phyloP scores from a whole-genome alignment of 2,113 vertebrate species.

The Thunnus thynnus region DNA sequence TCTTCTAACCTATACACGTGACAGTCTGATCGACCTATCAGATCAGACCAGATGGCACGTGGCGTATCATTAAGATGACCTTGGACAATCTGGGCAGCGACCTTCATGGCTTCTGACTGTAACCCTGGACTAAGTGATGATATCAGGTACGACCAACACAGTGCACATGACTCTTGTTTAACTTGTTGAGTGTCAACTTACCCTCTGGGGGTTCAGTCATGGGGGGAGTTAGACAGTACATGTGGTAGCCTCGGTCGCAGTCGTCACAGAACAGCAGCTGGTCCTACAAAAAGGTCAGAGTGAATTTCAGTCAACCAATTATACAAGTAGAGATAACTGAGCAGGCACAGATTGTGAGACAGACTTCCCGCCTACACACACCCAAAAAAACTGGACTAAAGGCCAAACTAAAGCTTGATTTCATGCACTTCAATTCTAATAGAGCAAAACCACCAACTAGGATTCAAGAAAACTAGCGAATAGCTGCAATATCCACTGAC shows the following conservation, averaged over 20 bases:
- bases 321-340: not conserved
- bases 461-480: too few species aligned
- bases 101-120: not conserved
- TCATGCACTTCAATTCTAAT: too few species aligned
- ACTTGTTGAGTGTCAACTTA: slow-evolving; percentile 64
- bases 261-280: slow-evolving; percentile 95
- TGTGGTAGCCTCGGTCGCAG: slow-evolving; percentile 95
- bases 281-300: slow-evolving; percentile 81
- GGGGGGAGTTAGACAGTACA: slow-evolving; percentile 94
- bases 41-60: not conserved
- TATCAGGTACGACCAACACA: too few species aligned
- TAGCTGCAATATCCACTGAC: too few species aligned
- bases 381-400: too few species aligned
- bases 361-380: not conserved
- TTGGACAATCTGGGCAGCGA: not conserved
- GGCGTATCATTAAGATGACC: not conserved
- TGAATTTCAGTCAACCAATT: not conserved
- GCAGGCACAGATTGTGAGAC: not conserved
- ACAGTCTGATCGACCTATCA: not conserved
- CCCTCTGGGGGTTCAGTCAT: slow-evolving; percentile 96
- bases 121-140: not conserved
- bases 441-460: too few species aligned
- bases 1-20: too few species aligned
- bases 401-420: too few species aligned
- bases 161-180: not conserved